phyloP scores from a whole-genome alignment of 2,113 vertebrate species.

The Aramus guarauna region DNA sequence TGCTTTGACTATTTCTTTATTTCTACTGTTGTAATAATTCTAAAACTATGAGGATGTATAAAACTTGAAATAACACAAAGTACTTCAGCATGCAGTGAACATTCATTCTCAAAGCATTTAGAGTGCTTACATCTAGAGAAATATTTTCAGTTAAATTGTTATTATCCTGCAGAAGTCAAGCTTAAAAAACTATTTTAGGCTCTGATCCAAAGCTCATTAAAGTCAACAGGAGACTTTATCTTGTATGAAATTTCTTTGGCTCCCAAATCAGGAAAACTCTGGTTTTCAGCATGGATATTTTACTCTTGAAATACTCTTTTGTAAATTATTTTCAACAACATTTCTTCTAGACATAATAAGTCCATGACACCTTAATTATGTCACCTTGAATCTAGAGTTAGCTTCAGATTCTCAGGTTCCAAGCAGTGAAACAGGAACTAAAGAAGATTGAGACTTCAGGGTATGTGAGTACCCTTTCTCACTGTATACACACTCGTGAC shows the following conservation, averaged over 20 bases:
- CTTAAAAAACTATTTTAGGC: neutral
- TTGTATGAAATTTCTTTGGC: neutral
- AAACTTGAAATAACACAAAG: neutral
- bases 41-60: neutral
- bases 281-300: neutral
- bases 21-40: neutral
- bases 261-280: neutral
- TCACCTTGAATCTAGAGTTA: neutral
- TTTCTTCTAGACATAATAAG: neutral
- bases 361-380: neutral
- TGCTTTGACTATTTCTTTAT: neutral
- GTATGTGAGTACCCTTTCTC: neutral
- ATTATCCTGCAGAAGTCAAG: neutral
- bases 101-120: neutral
- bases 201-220: neutral
- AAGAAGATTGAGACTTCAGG: neutral
- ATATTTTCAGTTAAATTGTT: neutral
- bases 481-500: neutral
- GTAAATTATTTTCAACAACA: neutral
- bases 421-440: neutral
- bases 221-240: neutral
- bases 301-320: neutral
- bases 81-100: neutral
- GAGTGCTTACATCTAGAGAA: neutral
- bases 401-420: neutral